Evolutionary conservation across 1,140 invertebrate genomes (phyloP).

Genomic region (Holcopasites calliopsidis): DNA sequence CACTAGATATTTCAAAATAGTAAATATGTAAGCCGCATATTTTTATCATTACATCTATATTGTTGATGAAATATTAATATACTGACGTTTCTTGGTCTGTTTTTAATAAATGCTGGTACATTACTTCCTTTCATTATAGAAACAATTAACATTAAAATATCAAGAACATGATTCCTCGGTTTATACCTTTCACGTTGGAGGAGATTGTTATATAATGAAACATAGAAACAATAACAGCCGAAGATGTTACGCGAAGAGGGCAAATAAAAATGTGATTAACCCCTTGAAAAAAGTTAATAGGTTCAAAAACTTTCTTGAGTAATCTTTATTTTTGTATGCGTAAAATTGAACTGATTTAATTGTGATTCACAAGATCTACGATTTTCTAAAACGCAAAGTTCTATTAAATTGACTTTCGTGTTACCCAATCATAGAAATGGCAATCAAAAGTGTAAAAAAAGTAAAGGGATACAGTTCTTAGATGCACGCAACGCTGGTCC

Average conservation of each 20-base stretch:
- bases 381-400: neutral
- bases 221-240: neutral
- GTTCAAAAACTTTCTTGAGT: neutral
- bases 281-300: neutral
- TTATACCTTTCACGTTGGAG: neutral
- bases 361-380: neutral
- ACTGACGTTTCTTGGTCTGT: no score
- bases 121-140: no score
- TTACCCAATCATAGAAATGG: neutral
- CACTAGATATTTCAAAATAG: no score
- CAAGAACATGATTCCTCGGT: neutral
- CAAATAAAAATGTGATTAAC: neutral
- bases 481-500: neutral
- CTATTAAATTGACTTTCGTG: neutral
- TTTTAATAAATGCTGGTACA: no score
- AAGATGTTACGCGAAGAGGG: neutral
- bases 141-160: neutral
- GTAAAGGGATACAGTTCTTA: neutral
- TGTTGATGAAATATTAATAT: no score
- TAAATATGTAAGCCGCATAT: no score
- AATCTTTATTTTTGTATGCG: neutral
- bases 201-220: conserved; percentile 22
- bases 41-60: no score
- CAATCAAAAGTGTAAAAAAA: conserved; percentile 3
- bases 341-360: neutral